These are phyloP conservation scores for Promerops cafer DNA, from an alignment of 2,113 vertebrate genomes.

Conservation along the genomic window DNA sequence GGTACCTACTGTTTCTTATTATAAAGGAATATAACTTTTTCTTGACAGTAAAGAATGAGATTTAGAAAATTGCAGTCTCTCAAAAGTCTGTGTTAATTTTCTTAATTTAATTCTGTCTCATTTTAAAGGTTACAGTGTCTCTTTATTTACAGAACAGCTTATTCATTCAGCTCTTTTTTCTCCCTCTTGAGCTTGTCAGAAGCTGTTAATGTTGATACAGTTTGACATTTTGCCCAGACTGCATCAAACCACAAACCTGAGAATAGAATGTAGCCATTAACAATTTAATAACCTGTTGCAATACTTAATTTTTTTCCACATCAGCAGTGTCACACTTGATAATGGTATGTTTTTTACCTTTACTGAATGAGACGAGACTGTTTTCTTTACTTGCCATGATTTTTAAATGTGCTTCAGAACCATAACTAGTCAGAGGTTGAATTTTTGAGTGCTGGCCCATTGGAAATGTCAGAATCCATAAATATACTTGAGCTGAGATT, in stretches of 20 bases:
- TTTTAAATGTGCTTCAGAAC: background rate
- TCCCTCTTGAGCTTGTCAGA: conserved; percentile 36
- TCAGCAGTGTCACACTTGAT: conserved; percentile 32
- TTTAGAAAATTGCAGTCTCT: background rate
- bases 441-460: background rate
- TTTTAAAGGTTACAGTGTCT: conserved; percentile 35
- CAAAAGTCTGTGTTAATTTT: conserved; percentile 43
- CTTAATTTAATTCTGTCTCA: conserved; percentile 37
- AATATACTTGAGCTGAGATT: background rate
- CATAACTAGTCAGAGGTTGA: background rate
- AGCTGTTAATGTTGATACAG: conserved; percentile 43
- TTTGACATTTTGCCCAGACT: conserved; percentile 57
- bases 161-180: conserved; percentile 15
- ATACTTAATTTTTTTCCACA: conserved; percentile 30
- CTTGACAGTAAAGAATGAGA: background rate
- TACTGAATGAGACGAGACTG: background rate
- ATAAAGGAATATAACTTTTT: background rate
- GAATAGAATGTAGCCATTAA: conserved; percentile 57
- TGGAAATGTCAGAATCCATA: conserved; percentile 23
- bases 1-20: background rate
- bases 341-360: conserved; percentile 28
- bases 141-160: conserved; percentile 54
- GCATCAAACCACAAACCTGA: conserved; percentile 50
- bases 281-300: conserved; percentile 62
- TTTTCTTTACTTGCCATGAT: background rate